Evolutionary conservation across 2,797 vertebrate genomes (phyloP).

Genomic region (Microctenopoma steveboyesi): DNA sequence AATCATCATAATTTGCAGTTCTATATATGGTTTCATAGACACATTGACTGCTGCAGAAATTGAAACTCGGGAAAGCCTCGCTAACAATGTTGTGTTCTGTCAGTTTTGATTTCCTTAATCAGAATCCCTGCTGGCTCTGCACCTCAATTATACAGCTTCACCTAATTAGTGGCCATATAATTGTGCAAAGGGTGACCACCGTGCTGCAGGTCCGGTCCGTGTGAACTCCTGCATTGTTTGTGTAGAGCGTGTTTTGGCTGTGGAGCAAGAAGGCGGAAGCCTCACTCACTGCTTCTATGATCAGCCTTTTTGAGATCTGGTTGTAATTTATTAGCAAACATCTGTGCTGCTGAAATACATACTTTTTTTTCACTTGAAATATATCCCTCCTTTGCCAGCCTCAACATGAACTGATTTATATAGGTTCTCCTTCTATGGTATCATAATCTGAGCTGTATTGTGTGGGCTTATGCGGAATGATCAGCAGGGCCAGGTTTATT

Average conservation of each 20-base stretch:
- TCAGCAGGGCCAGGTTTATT: slow-evolving; percentile 79
- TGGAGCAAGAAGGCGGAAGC: slow-evolving; percentile 55
- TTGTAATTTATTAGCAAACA: slow-evolving; percentile 77
- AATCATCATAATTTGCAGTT: background rate
- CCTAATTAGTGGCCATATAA: slow-evolving; percentile 26
- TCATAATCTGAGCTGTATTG: slow-evolving; percentile 69
- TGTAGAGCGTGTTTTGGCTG: slow-evolving; percentile 67
- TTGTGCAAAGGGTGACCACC: slow-evolving; percentile 20
- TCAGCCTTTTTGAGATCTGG: slow-evolving; percentile 64
- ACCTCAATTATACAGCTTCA: slow-evolving; percentile 16
- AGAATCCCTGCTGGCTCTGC: slow-evolving; percentile 1
- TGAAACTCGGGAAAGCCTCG: slow-evolving; percentile 20
- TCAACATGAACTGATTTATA: slow-evolving; percentile 66
- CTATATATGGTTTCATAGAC: background rate
- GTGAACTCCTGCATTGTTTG: slow-evolving; percentile 71
- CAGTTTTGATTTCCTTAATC: slow-evolving; percentile 34
- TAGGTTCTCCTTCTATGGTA: slow-evolving; percentile 69
- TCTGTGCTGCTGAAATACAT: slow-evolving; percentile 76
- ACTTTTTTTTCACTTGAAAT: slow-evolving; percentile 60
- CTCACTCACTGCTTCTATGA: slow-evolving; percentile 49
- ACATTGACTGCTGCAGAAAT: slow-evolving; percentile 1
- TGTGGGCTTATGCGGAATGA: slow-evolving; percentile 76
- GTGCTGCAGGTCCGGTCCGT: slow-evolving; percentile 50
- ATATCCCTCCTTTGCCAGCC: slow-evolving; percentile 46
- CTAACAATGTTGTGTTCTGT: slow-evolving; percentile 28